These are phyloP conservation scores for Leptopilina boulardi DNA, from an alignment of 1,140 invertebrate species.

Conservation along the genomic window DNA sequence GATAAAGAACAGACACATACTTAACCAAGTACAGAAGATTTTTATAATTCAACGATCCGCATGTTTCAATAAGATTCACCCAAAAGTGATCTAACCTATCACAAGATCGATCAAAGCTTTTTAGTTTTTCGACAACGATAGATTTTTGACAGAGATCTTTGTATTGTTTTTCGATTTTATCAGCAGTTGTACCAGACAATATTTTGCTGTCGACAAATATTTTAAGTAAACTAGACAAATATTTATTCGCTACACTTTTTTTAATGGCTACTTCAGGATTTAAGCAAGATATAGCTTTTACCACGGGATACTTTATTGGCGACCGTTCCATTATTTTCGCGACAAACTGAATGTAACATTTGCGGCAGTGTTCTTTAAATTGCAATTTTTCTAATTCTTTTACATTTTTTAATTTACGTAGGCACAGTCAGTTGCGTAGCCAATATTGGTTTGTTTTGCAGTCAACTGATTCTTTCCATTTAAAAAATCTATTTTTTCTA, in stretches of 20 bases:
- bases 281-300: not conserved
- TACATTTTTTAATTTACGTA: slow-evolving; percentile 39
- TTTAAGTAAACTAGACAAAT: not conserved
- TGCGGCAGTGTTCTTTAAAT: slow-evolving; percentile 37
- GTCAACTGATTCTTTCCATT: slow-evolving; percentile 38
- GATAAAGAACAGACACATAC: too few species aligned
- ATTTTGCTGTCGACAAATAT: not conserved
- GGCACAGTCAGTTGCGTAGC: slow-evolving; percentile 37
- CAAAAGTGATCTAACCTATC: not conserved
- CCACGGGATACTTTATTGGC: slow-evolving; percentile 3
- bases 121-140: not conserved
- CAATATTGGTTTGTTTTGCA: slow-evolving; percentile 37
- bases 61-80: not conserved
- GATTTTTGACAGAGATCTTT: not conserved
- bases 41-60: not conserved
- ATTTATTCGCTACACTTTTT: not conserved
- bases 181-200: not conserved
- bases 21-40: not conserved
- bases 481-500: slow-evolving; percentile 32
- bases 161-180: not conserved
- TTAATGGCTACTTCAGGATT: not conserved
- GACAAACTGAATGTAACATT: slow-evolving; percentile 34
- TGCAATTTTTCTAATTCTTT: slow-evolving; percentile 37
- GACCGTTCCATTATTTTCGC: slow-evolving; percentile 39
- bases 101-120: not conserved